These are phyloP conservation scores for Hydropsyche betteni DNA, from an alignment of 2,888 invertebrate genomes.

Conservation along the genomic window DNA sequence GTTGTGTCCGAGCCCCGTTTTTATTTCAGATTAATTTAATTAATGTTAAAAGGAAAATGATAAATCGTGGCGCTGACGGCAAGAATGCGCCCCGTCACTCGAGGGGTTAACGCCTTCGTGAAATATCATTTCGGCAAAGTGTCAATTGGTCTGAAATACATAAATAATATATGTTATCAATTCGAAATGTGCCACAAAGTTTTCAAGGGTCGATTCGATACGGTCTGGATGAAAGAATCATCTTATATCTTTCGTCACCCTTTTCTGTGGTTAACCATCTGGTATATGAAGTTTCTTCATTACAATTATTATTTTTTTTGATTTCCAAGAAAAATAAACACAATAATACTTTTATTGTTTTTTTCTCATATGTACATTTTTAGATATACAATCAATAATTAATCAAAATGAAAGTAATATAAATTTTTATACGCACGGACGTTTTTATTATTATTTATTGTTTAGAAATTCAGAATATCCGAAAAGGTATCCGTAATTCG, in stretches of 20 bases:
- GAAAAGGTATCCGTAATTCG: slow-evolving; percentile 28
- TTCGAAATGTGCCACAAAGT: slow-evolving; percentile 7
- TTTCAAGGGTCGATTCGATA: slow-evolving; percentile 21
- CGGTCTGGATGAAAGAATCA: slow-evolving; percentile 18
- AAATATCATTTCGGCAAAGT: not conserved
- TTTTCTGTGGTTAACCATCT: slow-evolving; percentile 39
- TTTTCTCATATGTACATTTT: not conserved
- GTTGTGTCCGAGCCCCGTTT: too few species aligned
- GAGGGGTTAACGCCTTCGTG: not conserved
- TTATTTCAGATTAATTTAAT: too few species aligned
- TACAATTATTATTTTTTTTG: not conserved
- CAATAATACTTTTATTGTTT: not conserved
- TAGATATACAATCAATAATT: too few species aligned
- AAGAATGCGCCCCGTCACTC: slow-evolving; percentile 43
- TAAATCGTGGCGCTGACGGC: not conserved
- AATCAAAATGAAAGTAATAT: not conserved
- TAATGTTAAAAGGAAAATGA: too few species aligned
- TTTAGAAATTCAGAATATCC: slow-evolving; percentile 24
- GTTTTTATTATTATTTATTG: slow-evolving; percentile 10
- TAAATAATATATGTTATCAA: slow-evolving; percentile 10
- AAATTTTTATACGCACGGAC: not conserved
- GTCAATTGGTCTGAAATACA: not conserved
- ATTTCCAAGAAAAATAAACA: not conserved
- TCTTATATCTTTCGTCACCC: slow-evolving; percentile 36
- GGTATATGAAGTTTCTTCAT: not conserved